A percentile compares a stretch with the other conserved stretches of the same genome.
Conservation (phyloP, 2,797 vertebrate genomes). For the Gymnothorax javanicus region DNA sequence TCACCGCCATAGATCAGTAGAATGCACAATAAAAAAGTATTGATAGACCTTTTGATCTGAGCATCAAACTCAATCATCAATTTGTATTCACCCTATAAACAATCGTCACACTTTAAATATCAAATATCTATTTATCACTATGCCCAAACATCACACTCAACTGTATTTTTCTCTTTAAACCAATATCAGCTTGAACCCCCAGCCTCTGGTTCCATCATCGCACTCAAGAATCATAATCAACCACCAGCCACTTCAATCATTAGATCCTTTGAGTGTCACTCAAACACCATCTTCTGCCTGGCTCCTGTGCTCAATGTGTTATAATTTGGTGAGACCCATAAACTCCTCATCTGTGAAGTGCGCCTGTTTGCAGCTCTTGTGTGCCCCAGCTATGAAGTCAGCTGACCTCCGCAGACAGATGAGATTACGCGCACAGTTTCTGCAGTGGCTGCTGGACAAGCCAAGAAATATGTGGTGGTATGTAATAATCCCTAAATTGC, state of each 20-base stretch:
- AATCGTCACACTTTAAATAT: too few relatives aligned
- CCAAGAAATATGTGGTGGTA: not conserved
- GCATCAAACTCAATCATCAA: too few relatives aligned
- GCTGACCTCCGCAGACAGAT: not conserved
- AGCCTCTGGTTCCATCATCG: not conserved
- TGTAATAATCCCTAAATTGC: not conserved
- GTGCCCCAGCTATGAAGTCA: not conserved
- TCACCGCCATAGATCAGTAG: too few relatives aligned
- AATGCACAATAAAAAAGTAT: too few relatives aligned
- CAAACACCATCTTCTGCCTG: not conserved
- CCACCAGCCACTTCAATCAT: not conserved
- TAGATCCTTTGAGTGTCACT: not conserved
- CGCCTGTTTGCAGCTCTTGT: not conserved
- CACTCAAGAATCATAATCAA: not conserved
- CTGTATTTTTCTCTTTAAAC: too few relatives aligned
- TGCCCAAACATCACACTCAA: not conserved
- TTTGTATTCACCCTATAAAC: too few relatives aligned
- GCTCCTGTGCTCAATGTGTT: not conserved
- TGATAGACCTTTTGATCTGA: too few relatives aligned
- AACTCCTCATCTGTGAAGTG: not conserved
- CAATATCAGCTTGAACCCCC: not conserved
- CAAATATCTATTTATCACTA: too few relatives aligned
- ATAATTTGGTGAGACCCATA: not conserved
- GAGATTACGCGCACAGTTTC: not conserved
- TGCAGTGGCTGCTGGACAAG: not conserved